Conservation (phyloP, 2,888 invertebrate genomes). For the Byasa hedistus region DNA sequence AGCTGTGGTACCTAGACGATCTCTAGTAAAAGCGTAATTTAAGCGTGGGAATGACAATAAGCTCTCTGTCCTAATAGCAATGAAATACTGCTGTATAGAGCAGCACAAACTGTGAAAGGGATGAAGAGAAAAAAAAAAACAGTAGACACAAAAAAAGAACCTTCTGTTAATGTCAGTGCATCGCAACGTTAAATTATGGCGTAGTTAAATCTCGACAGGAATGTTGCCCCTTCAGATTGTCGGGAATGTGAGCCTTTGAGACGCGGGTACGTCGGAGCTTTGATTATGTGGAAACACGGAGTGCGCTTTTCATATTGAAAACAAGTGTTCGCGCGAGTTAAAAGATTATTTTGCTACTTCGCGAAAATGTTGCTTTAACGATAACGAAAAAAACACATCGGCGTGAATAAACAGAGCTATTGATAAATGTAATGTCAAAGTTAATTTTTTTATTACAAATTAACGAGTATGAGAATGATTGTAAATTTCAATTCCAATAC, state of each 20-base stretch:
- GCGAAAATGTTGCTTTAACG: slow-evolving; percentile 1
- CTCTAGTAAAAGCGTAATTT: too few relatives aligned
- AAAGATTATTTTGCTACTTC: slow-evolving; percentile 21
- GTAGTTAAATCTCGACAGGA: slow-evolving; percentile 45
- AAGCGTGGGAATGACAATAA: too few relatives aligned
- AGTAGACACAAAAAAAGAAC: slow-evolving; percentile 9
- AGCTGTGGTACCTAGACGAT: too few relatives aligned
- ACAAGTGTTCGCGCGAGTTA: slow-evolving; percentile 24
- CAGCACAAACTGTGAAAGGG: background rate
- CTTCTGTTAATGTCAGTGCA: slow-evolving; percentile 34
- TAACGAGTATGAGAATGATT: too few relatives aligned
- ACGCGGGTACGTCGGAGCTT: slow-evolving; percentile 37
- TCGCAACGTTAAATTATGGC: slow-evolving; percentile 43
- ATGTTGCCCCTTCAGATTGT: slow-evolving; percentile 41
- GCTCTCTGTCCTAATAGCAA: too few relatives aligned
- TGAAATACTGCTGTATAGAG: too few relatives aligned
- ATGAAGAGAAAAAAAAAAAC: background rate
- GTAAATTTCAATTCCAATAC: too few relatives aligned
- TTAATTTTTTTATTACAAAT: too few relatives aligned
- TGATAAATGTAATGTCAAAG: too few relatives aligned
- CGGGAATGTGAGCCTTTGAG: slow-evolving; percentile 43
- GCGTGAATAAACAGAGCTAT: too few relatives aligned
- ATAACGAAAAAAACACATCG: background rate
- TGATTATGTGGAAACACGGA: slow-evolving; percentile 38
- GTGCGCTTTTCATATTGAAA: slow-evolving; percentile 38